Percentiles rank a stretch among this genome's conserved stretches.
phyloP scores from a whole-genome alignment of 2,888 invertebrate species.

The Abscondita cerata region DNA sequence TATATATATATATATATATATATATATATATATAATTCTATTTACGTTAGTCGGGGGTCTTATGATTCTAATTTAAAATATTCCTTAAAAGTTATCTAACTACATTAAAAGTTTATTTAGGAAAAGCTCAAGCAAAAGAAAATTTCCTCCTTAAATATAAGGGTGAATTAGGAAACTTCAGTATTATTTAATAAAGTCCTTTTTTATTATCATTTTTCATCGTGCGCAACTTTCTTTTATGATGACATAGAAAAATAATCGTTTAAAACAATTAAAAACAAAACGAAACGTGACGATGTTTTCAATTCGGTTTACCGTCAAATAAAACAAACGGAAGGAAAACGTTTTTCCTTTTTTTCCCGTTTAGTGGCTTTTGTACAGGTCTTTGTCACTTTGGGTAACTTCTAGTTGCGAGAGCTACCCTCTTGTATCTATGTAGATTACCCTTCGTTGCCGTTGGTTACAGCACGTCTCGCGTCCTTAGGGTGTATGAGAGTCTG shows the following conservation, averaged over 20 bases:
- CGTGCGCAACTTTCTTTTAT: conserved; percentile 35
- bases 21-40: no score
- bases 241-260: conserved; percentile 41
- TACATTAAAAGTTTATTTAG: no score
- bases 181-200: no score
- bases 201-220: no score
- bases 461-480: conserved; percentile 45
- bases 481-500: conserved; percentile 40
- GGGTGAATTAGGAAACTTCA: no score
- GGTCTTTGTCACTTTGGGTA: conserved; percentile 36
- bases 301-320: conserved; percentile 37
- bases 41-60: no score
- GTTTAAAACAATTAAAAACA: conserved; percentile 43
- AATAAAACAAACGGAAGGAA: conserved; percentile 29
- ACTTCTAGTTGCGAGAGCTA: conserved; percentile 32
- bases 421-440: conserved; percentile 43
- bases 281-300: conserved; percentile 37
- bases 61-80: no score
- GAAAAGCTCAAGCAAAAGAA: no score
- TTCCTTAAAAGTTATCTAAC: no score
- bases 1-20: no score
- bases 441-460: conserved; percentile 44
- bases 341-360: conserved; percentile 30
- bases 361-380: conserved; percentile 15
- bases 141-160: no score